A percentile compares a stretch with the other conserved stretches of the same genome.
phyloP scores from a whole-genome alignment of 2,888 invertebrate genomes.

The Melolontha melolontha region DNA sequence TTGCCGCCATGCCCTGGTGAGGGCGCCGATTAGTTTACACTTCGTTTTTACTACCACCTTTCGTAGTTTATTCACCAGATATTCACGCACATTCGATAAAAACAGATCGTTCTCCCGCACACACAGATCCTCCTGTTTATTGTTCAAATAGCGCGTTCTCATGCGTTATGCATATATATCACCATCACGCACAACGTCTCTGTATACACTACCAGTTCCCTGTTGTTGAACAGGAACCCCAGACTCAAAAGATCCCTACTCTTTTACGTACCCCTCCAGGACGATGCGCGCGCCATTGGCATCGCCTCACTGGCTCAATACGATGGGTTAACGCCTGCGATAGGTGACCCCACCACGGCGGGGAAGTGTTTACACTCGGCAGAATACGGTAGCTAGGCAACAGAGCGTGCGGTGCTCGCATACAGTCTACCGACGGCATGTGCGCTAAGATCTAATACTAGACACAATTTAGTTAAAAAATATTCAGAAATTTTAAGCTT shows the following conservation, averaged over 20 bases:
- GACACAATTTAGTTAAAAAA: constrained; percentile 27
- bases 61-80: constrained; percentile 27
- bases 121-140: constrained; percentile 22
- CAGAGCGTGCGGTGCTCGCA: constrained; percentile 60
- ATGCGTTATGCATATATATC: constrained; percentile 71
- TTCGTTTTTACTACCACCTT: constrained; percentile 34
- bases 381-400: constrained; percentile 66
- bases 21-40: constrained; percentile 68
- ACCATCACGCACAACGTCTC: constrained; percentile 66
- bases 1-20: constrained; percentile 89
- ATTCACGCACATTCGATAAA: constrained; percentile 16
- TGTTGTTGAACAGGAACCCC: constrained; percentile 69
- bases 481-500: no score
- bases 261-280: constrained; percentile 58
- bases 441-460: constrained; percentile 44
- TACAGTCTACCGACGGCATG: constrained; percentile 50
- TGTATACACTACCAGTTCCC: constrained; percentile 71
- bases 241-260: constrained; percentile 57
- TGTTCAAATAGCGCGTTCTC: constrained; percentile 61
- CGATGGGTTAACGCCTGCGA: constrained; percentile 56
- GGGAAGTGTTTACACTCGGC: constrained; percentile 66
- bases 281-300: constrained; percentile 64
- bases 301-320: constrained; percentile 58
- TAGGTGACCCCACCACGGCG: constrained; percentile 58
- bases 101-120: constrained; percentile 24